Conservation (phyloP, 2,113 vertebrate genomes). For the Hippopotamus amphibius region DNA sequence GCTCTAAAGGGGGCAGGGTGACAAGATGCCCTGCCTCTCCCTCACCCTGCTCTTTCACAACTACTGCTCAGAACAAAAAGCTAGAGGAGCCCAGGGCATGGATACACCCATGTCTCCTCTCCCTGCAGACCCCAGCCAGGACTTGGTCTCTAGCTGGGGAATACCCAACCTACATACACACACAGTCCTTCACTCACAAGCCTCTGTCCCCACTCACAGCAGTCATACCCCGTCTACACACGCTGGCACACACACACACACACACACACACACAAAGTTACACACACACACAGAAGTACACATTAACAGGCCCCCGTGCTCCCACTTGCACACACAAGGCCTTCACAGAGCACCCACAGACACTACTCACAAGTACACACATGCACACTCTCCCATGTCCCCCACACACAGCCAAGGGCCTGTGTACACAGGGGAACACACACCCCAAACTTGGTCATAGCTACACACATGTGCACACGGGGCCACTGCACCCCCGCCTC, state of each 20-base stretch:
- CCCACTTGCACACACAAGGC: background rate
- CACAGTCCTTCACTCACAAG: background rate
- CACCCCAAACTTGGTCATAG: fast-evolving
- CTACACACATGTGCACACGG: fast-evolving
- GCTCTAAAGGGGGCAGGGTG: background rate
- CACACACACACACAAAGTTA: no score
- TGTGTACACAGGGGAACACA: background rate
- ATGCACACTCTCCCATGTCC: no score
- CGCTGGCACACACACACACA: no score
- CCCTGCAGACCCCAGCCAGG: background rate
- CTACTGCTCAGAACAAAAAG: background rate
- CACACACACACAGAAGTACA: background rate
- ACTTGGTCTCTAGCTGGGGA: background rate
- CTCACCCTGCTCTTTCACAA: background rate
- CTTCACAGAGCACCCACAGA: background rate
- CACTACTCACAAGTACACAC: background rate
- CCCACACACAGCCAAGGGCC: fast-evolving
- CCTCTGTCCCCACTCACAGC: background rate
- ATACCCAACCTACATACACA: no score
- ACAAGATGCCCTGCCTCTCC: background rate
- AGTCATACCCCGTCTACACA: background rate
- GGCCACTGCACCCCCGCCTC: background rate
- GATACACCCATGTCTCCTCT: fast-evolving
- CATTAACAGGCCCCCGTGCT: background rate
- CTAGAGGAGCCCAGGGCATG: background rate